Base-by-base conservation (phyloP, 2,113 vertebrate genomes). In the Mesoclemmys tuberculata region DNA sequence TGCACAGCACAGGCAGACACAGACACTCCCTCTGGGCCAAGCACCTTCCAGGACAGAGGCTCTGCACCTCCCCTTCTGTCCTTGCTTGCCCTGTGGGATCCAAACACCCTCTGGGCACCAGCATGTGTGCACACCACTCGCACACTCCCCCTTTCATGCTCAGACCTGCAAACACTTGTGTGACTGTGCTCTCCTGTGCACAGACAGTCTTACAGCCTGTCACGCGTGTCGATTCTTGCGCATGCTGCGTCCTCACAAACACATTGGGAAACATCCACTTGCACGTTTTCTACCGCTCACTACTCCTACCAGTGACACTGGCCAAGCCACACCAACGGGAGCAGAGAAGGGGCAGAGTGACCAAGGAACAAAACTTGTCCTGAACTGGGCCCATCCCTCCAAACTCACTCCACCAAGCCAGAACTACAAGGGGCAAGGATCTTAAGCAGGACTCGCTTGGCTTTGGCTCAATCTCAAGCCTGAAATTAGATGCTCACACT, bases 401-500 rank as follows among this genome's bases (percentile, higher is more conserved):
- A 5, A 49, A 85, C 38, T 75, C 74, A 14, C 61, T 77, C 86
- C 75, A 64, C 80, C 77, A 87, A 83, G 92, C 84, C 93, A 80
- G 84, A 54, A 77, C 2, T 16, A n/a, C 29, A 49, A 18, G 64
- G 18, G 56, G 51, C 79, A 31, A 88, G 52, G 94, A 93, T 80
- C 79, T 41, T 51, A 19, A 52, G 4, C 0, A 0, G 87, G 74
- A 82, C 68, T 84, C 22, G 68, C 18, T 94, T 84, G 80, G 90
- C 81, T 74, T 90, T 9, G 2, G 55, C 56, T 89, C 90, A 82
- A 68, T 74, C 80, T 91, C 91, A 54, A 56, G 88, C 79, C 68
- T 80, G 48, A 86, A 87, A 91, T 80, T 35, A 81, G 77, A 78
- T 48, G 84, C 95, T 80, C 74, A 84, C 56, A 26, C 87, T 91